Evolutionary conservation across 35 echinoderm and acorn worm genomes (phyloP).

Genomic region (Ophioderma brevispina): DNA sequence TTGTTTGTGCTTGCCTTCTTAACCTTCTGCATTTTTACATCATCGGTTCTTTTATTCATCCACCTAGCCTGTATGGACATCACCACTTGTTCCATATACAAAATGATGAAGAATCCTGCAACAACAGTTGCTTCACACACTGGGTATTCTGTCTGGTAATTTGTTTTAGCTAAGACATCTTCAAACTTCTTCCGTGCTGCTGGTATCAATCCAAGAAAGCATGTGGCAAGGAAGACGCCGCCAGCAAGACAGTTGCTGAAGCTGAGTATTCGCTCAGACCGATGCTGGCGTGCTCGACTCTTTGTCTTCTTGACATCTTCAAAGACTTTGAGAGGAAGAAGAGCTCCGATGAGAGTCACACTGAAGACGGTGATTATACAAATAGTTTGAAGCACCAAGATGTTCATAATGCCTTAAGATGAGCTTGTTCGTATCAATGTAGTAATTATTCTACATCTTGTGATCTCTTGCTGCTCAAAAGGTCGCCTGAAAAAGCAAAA

Average conservation of each 20-base stretch:
- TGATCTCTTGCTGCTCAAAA: neutral
- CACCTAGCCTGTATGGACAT: conserved; percentile 38
- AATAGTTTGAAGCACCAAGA: conserved; percentile 56
- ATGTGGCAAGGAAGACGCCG: conserved; percentile 91
- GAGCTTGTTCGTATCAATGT: neutral
- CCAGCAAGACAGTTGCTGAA: conserved; percentile 93
- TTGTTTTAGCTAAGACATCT: conserved; percentile 50
- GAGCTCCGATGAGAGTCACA: conserved; percentile 65
- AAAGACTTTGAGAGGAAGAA: conserved; percentile 82
- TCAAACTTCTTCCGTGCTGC: conserved; percentile 83
- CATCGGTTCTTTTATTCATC: neutral
- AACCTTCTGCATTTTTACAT: neutral
- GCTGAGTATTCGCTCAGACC: conserved; percentile 66
- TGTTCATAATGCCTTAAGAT: conserved; percentile 36
- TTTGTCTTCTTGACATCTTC: conserved; percentile 24
- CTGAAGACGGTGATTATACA: conserved; percentile 73
- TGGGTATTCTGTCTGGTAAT: conserved; percentile 64
- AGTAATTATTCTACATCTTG: neutral
- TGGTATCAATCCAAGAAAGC: conserved; percentile 89
- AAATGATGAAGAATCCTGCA: conserved; percentile 88
- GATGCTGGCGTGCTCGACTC: neutral
- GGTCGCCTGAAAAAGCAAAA: no score
- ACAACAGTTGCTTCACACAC: conserved; percentile 82
- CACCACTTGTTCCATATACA: conserved; percentile 74
- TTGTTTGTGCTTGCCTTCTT: neutral